phyloP scores from a whole-genome alignment of 2,113 vertebrate species.

The Butorides virescens region DNA sequence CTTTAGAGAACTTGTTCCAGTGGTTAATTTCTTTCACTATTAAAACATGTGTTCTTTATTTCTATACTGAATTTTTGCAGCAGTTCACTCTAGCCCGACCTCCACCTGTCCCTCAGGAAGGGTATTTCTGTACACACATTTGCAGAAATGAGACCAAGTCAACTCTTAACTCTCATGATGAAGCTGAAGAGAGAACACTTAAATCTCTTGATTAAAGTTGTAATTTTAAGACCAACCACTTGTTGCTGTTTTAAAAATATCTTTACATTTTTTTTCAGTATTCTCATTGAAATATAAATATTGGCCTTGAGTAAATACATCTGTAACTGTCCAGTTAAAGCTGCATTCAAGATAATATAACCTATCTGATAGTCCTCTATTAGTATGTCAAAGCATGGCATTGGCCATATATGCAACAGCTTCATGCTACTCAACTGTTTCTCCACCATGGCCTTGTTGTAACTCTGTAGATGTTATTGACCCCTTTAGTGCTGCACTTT shows the following conservation, averaged over 20 bases:
- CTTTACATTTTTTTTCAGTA: background rate
- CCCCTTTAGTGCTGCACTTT: background rate
- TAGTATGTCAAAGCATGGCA: background rate
- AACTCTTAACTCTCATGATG: background rate
- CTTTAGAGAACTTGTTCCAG: background rate
- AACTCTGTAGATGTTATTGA: background rate
- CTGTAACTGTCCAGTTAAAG: background rate
- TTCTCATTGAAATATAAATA: background rate
- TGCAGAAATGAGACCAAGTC: background rate
- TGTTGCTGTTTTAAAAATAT: background rate
- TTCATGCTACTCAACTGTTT: background rate
- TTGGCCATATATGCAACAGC: background rate
- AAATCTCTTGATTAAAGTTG: background rate
- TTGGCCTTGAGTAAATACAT: background rate
- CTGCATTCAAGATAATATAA: background rate
- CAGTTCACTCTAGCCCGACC: background rate
- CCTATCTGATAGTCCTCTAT: background rate
- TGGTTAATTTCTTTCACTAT: background rate
- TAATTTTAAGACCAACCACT: background rate
- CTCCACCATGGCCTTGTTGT: background rate
- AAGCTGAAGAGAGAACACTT: background rate
- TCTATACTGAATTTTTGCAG: background rate
- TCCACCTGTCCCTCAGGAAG: background rate
- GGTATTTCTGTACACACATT: background rate
- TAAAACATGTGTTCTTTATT: background rate